Conservation (phyloP, 2,113 vertebrate species). For the Neofelis nebulosa region DNA sequence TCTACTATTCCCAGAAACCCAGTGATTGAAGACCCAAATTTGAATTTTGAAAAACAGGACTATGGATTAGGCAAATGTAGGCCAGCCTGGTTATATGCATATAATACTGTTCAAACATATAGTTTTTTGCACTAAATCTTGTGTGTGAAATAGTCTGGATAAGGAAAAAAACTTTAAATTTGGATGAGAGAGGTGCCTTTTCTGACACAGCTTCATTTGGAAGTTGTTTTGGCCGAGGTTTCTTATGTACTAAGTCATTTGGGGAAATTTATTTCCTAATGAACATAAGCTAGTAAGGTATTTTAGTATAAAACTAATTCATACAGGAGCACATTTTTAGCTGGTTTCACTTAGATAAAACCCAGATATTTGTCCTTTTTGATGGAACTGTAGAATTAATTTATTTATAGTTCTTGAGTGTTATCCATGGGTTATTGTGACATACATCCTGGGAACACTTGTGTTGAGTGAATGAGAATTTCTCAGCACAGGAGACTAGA, state of each 20-base stretch:
- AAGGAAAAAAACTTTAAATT: not conserved
- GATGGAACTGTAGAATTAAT: conserved; percentile 15
- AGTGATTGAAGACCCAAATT: not conserved
- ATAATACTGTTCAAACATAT: not conserved
- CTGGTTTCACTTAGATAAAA: not conserved
- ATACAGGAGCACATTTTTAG: not conserved
- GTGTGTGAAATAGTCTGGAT: not conserved
- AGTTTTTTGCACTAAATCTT: not conserved
- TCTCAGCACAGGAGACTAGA: not conserved
- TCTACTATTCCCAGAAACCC: not conserved
- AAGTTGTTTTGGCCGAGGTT: not conserved
- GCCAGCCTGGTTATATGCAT: not conserved
- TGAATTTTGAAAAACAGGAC: not conserved
- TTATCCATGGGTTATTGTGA: conserved; percentile 24
- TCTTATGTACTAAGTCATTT: not conserved
- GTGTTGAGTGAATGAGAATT: not conserved
- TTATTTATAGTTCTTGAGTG: not conserved
- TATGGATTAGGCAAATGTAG: not conserved
- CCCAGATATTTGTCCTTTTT: not conserved
- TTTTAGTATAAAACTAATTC: not conserved
- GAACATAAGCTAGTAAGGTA: not conserved
- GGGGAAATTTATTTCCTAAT: not conserved
- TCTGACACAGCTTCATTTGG: not conserved
- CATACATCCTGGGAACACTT: not conserved
- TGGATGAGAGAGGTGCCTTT: not conserved